Conservation (phyloP, 2,797 vertebrate species). For the Gymnodraco acuticeps region DNA sequence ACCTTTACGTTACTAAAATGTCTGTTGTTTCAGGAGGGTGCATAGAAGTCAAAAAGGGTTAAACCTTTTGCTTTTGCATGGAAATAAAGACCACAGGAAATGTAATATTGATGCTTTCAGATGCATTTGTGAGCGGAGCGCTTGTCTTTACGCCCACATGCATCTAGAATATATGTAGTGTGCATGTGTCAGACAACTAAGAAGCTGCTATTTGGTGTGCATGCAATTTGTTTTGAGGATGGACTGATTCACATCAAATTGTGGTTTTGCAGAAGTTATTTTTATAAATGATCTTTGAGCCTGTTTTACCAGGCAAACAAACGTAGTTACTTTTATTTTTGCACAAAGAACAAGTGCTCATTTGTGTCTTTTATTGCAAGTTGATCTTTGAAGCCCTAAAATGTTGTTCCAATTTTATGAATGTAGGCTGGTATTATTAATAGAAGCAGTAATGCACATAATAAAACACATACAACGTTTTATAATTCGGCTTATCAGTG, state of each 20-base stretch:
- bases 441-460: neutral
- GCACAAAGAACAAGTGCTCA: neutral
- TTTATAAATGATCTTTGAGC: neutral
- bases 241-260: slow-evolving; percentile 32
- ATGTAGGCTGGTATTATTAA: slow-evolving; percentile 7
- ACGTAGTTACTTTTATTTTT: slow-evolving; percentile 1
- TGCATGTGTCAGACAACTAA: slow-evolving; percentile 62
- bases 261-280: neutral
- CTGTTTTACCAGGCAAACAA: neutral
- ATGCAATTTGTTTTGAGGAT: slow-evolving; percentile 42
- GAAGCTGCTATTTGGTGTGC: slow-evolving; percentile 43
- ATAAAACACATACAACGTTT: slow-evolving; percentile 22
- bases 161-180: slow-evolving; percentile 63
- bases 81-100: slow-evolving; percentile 88
- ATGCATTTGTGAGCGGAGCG: slow-evolving; percentile 75
- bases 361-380: slow-evolving; percentile 8
- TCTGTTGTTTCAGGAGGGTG: slow-evolving; percentile 15
- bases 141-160: slow-evolving; percentile 82
- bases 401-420: neutral
- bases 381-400: slow-evolving; percentile 5
- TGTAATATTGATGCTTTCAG: slow-evolving; percentile 85
- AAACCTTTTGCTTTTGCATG: slow-evolving; percentile 63
- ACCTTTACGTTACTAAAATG: neutral
- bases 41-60: slow-evolving; percentile 38
- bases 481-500: slow-evolving; percentile 52